These are phyloP conservation scores for Conus ventricosus DNA, from an alignment of 1,140 invertebrate species.

Conservation along the genomic window DNA sequence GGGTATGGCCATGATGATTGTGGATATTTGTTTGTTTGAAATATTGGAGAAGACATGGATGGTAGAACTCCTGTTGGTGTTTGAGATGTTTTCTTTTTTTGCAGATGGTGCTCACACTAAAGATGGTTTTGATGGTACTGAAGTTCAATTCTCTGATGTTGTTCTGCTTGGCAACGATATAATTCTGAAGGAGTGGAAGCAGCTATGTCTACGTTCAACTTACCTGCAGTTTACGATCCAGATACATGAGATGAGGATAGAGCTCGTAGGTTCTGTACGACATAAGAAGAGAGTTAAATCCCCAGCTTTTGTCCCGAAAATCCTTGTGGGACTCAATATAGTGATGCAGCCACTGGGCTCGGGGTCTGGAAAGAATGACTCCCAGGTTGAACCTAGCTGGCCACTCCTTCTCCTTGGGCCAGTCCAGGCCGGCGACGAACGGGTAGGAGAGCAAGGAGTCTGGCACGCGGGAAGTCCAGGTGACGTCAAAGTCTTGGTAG, in stretches of 20 bases:
- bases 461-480: conserved; percentile 35
- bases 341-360: conserved; percentile 25
- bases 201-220: background rate
- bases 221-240: conserved; percentile 48
- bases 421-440: conserved; percentile 28
- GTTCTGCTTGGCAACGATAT: too few species aligned
- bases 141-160: too few species aligned
- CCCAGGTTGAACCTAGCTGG: conserved; percentile 39
- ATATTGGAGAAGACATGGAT: too few species aligned
- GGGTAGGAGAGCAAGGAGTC: conserved; percentile 25
- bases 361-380: conserved; percentile 25
- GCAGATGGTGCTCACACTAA: too few species aligned
- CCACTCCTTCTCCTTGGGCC: conserved; percentile 29
- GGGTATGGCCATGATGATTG: too few species aligned
- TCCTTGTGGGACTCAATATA: background rate
- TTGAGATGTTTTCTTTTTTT: too few species aligned
- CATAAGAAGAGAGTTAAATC: conserved; percentile 39
- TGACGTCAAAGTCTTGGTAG: conserved; percentile 35
- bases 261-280: conserved; percentile 45
- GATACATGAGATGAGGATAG: conserved; percentile 32
- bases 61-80: too few species aligned
- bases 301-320: conserved; percentile 41
- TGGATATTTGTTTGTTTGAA: too few species aligned
- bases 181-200: too few species aligned
- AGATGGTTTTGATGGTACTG: too few species aligned